Evolutionary conservation across 2,797 vertebrate species (phyloP), one percentile per base, ranked within the genome.

Genomic region (Enteromius paludinosus): DNA sequence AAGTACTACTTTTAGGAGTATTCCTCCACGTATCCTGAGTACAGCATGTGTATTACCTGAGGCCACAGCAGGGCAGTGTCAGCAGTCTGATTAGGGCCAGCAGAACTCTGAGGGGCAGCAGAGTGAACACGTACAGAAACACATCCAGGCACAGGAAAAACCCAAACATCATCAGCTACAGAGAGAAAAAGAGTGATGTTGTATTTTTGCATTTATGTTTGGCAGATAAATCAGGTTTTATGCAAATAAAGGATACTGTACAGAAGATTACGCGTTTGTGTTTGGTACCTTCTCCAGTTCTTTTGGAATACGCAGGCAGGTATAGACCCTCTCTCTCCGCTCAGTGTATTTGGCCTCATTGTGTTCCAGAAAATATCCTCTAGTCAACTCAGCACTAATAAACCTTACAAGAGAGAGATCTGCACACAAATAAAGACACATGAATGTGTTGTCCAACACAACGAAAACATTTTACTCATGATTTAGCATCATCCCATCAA

Each of bases 261-360:
- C 28, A 38, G n/a, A 54, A 59, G 2, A 52, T 14, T 77, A 56
- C 64, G 47, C 30, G 4, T 11, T 33, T n/a, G 82, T 71, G 30
- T 38, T 54, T 35, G 10, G 35, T 92, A 99, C 98, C 97, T 99
- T 99, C 92, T 99, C 98, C 87, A 99, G 87, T 90, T 99, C 98
- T 91, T 96, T 96, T n/a, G 98, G 98, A 93, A 99, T 99, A 82
- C 98, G 93, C 88, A 99, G 93, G 90, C 97, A 99, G 0, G 98
- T 99, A 92, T 99, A 99, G 1, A 99, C 98, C 88, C 95, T 95
- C 90, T 99, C 98, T 90, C 98, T 94, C 87, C 98, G 93, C 88
- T 99, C 98, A 0, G 96, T 98, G 89, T 99, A 99, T 92, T 99
- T 99, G 88, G 98, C 98, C 92, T 99, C 97, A 85, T 99, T 99